Base-by-base conservation (phyloP, 2,888 invertebrate genomes). In the Cephonodes hylas region DNA sequence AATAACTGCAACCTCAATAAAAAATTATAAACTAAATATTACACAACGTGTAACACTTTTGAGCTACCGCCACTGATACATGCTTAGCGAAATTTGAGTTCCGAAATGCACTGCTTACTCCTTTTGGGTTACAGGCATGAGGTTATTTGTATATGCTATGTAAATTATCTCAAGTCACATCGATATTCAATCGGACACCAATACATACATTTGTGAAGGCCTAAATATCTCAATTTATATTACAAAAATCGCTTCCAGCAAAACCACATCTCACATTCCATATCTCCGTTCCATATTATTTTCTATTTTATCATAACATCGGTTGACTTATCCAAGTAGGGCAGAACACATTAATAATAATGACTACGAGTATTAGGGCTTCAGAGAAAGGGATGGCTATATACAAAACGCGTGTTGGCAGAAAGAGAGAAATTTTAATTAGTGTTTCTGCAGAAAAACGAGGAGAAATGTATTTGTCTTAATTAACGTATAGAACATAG, bases 221-320 rank as follows among this genome's bases (percentile, higher is more conserved):
- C n/a, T n/a, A n/a, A n/a, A 8, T 8, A 7, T 20, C 7, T 6
- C 5, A 3, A 44, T 8, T 15, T 44, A 18, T 15, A 18, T 18
- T 18, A 6, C 1, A 20, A 8, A 53, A 27, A 53, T 8, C 53
- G 18, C 53, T 7, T 53, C 53, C 10, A 53, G 53, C 27, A 31
- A 8, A 3, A n/a, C 10, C 31, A 48, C 18, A 18, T 6, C n/a
- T 10, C 31, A n/a, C 34, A 44, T 23, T 25, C 23, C 18, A 63
- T 4, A 70, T 69, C 68, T 22, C 0, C 6, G 70, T 61, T 2
- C 20, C 59, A 67, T 70, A 68, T 74, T 70, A 73, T 74, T 74
- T 74, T 71, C 69, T 70, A 63, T 70, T 73, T 73, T 73, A 73
- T 68, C 71, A 72, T 64, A 71, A 53, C 53, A 53, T 53, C 31